Conservation (phyloP, 2,888 invertebrate species). For the Hirtodrosophila trivittata region DNA sequence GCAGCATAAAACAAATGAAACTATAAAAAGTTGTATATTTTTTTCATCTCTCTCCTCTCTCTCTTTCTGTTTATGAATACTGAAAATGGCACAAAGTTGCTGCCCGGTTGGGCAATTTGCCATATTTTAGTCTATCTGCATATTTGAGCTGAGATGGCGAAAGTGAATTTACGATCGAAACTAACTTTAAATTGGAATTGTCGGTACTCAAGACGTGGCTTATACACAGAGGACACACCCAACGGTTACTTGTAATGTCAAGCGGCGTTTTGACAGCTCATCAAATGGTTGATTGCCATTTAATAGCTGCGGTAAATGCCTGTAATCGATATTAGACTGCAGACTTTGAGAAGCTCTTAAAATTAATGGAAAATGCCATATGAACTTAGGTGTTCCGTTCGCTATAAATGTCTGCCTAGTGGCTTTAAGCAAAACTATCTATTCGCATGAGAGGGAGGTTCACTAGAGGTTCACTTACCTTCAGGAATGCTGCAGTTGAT, state of each 20-base stretch:
- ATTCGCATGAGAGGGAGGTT: too few species aligned
- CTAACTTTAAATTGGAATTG: conserved; percentile 37
- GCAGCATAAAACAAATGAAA: conserved; percentile 70
- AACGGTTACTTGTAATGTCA: conserved; percentile 42
- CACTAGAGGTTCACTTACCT: too few species aligned
- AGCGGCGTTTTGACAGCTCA: conserved; percentile 70
- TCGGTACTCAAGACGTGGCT: conserved; percentile 13
- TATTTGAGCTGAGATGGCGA: conserved; percentile 32
- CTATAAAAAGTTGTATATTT: conserved; percentile 50
- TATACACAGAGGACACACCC: conserved; percentile 15
- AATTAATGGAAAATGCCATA: conserved; percentile 57
- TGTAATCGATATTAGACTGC: conserved; percentile 63
- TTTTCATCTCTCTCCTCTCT: conserved; percentile 9
- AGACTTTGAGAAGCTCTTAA: conserved; percentile 40
- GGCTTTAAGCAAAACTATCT: not conserved
- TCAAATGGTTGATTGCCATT: conserved; percentile 70
- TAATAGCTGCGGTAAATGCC: conserved; percentile 54
- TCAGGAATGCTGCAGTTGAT: too few species aligned
- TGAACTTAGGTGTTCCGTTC: conserved; percentile 1
- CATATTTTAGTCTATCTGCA: conserved; percentile 52
- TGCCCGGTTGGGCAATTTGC: conserved; percentile 43
- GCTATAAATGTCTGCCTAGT: conserved; percentile 3
- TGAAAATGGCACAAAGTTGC: conserved; percentile 59
- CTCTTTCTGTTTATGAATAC: conserved; percentile 52
- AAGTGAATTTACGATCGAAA: conserved; percentile 54